Conservation (phyloP, 2,888 invertebrate species). For the Xestia ashworthii region DNA sequence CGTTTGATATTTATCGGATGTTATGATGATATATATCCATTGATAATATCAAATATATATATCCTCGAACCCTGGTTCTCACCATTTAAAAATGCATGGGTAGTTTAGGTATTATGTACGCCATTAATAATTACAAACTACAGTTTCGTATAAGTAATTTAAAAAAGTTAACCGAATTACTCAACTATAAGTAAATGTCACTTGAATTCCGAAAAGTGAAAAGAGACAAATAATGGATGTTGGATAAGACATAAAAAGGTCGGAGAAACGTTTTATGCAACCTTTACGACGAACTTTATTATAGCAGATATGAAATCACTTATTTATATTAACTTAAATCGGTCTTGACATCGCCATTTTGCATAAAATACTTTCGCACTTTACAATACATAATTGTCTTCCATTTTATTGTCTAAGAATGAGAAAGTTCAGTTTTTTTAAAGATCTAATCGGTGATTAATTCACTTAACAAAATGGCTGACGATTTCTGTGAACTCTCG, state of each 20-base stretch:
- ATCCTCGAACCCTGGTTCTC: too few species aligned
- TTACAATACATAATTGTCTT: conserved; percentile 22
- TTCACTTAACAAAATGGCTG: conserved; percentile 34
- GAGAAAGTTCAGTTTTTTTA: conserved; percentile 30
- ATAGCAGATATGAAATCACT: conserved; percentile 32
- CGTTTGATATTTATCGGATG: too few species aligned
- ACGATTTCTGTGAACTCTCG: conserved; percentile 13
- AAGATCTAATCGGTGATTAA: conserved; percentile 42
- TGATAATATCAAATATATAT: too few species aligned
- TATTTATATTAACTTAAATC: conserved; percentile 23
- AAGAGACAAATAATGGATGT: conserved; percentile 32
- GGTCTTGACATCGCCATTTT: conserved; percentile 21
- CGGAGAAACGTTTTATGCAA: conserved; percentile 52
- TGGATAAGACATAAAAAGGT: conserved; percentile 50
- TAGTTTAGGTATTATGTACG: not conserved
- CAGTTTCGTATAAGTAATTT: not conserved
- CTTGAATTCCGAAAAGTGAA: conserved; percentile 57
- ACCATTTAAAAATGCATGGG: not conserved
- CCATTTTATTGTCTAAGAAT: conserved; percentile 47
- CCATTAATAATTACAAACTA: not conserved
- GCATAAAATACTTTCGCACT: conserved; percentile 41
- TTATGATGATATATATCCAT: too few species aligned
- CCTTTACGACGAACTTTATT: conserved; percentile 34
- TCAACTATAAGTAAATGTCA: conserved; percentile 58
- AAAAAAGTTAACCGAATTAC: conserved; percentile 41